Base-by-base conservation (phyloP, 2,113 vertebrate genomes). In the Promerops cafer region DNA sequence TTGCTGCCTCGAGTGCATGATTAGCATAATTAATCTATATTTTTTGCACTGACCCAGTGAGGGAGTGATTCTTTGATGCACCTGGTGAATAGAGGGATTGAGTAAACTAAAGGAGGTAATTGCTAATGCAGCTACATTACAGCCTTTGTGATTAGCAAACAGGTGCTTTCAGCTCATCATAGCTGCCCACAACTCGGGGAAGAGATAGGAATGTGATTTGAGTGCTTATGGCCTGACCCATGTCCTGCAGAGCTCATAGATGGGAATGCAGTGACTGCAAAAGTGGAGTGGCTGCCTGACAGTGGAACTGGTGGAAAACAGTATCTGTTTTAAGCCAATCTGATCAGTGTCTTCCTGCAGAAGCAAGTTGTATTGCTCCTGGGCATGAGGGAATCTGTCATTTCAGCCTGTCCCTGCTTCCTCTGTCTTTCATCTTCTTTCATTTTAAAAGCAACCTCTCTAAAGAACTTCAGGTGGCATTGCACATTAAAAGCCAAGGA, bases 21-120 rank as follows among this genome's bases (percentile, higher is more conserved):
- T 96, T 93, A 93, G 33, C 89, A 96, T 87, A 96, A 96, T 91
- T 90, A 94, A 96, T 94, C 53, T 80, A 26, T 42, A 71, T 65
- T 84, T 91, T 72, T 76, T 59, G 26, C 59, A 66, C 70, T 69
- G 70, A 39, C 45, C 57, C 63, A 65, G 78, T 17, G 33, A 65
- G 42, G 31, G 53, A 91, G 45, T 53, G 59, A 60, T 68, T 95
- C 80, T 75, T 90, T 71, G 54, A 72, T 87, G 81, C 66, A 94
- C 50, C 63, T 91, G 66, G n/a, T 90, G 81, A 92, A 87, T 79
- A 82, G 27, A 82, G 65, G 15, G 52, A 95, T 39, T 94, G 82
- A 93, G 24, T 70, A 95, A 93, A 93, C 66, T 70, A 54, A 94
- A 70, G 23, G 27, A 91, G 30, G 33, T 81, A 77, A 96, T 91